Conservation (phyloP, 1,140 invertebrate genomes). For the Phenacoccus solenopsis region DNA sequence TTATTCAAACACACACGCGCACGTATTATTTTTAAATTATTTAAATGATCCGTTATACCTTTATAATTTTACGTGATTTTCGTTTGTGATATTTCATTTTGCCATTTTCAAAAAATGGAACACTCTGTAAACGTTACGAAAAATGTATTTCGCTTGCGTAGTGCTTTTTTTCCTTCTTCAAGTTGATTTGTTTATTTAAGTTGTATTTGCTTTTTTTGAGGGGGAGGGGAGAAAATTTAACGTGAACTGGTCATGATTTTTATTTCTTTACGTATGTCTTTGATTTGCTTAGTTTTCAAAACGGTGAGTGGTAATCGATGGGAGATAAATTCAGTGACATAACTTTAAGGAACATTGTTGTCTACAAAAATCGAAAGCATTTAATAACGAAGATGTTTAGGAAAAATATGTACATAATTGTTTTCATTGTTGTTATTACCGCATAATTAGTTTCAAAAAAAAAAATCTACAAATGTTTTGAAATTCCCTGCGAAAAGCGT, state of each 20-base stretch:
- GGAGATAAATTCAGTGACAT: background rate
- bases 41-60: background rate
- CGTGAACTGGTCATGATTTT: conserved; percentile 3
- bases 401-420: conserved; percentile 9
- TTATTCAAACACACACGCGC: background rate
- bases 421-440: conserved; percentile 11
- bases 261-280: background rate
- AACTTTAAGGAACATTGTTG: conserved; percentile 7
- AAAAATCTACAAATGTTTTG: background rate
- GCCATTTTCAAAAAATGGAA: conserved; percentile 15
- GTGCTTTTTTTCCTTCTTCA: background rate
- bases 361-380: background rate
- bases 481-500: background rate
- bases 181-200: background rate
- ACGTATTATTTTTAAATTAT: background rate
- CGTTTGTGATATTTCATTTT: conserved; percentile 14
- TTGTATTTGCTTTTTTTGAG: background rate
- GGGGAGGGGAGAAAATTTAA: background rate
- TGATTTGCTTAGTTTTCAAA: background rate
- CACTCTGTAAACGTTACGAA: background rate
- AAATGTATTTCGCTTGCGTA: background rate
- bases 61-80: conserved; percentile 14
- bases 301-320: background rate
- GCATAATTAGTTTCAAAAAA: conserved; percentile 7
- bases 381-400: background rate